These are phyloP conservation scores for Brienomyrus longianalis DNA, from an alignment of 2,113 vertebrate genomes.

Conservation along the genomic window DNA sequence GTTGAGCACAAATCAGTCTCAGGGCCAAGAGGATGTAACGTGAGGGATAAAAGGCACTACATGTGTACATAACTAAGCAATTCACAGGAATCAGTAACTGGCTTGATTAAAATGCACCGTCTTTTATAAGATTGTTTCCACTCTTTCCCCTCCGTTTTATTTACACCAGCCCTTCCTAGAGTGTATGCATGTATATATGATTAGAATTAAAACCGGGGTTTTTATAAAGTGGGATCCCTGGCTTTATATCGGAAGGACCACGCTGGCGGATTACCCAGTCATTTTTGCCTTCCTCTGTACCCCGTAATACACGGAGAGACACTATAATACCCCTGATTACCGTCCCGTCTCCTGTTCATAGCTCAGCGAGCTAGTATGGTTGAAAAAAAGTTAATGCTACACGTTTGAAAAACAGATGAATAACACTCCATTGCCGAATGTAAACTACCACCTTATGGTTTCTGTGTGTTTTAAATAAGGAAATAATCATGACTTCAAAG, in stretches of 20 bases:
- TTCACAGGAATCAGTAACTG: neutral
- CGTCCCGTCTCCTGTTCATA: neutral
- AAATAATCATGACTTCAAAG: conserved; percentile 26
- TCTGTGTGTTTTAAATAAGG: conserved; percentile 22
- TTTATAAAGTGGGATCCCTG: conserved; percentile 38
- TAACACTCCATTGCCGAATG: conserved; percentile 24
- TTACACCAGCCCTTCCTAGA: neutral
- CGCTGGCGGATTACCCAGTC: conserved; percentile 16
- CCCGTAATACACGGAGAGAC: neutral
- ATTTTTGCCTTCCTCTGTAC: neutral
- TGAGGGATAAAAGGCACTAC: conserved; percentile 35
- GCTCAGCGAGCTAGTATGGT: conserved; percentile 20
- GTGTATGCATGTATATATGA: neutral
- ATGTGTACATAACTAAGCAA: conserved; percentile 10
- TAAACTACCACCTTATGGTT: conserved; percentile 27
- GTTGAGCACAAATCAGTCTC: conserved; percentile 67
- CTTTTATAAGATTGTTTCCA: neutral
- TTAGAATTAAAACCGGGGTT: neutral
- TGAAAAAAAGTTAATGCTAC: conserved; percentile 17
- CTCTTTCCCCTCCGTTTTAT: neutral
- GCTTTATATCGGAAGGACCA: conserved; percentile 49
- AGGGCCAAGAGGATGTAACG: conserved; percentile 32
- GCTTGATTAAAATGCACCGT: neutral
- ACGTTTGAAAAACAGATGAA: conserved; percentile 18
- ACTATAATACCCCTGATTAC: neutral